Base-by-base conservation (phyloP, 2,113 vertebrate species). In the Cochlearius cochlearius region DNA sequence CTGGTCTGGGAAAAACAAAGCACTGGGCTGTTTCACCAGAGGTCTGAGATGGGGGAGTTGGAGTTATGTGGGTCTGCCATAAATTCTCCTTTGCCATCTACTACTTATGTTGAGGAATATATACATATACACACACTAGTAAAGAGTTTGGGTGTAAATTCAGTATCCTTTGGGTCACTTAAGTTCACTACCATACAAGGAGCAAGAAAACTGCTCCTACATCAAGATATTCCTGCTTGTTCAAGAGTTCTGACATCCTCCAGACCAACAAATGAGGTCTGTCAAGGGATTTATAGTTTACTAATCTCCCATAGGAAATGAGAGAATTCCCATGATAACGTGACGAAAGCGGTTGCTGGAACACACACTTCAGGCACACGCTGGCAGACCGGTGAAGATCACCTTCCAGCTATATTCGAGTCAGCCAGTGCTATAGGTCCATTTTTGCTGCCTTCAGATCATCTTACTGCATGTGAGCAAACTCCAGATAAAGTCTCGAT, bases 101-200 rank as follows among this genome's bases (percentile, higher is more conserved):
- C 9, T 10, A 36, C 25, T 67, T 38, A 14, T 5, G 22, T 38
- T 47, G 10, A 69, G 5, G 29, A 71, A 38, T 21, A 29, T 41
- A 36, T 20, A 30, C 7, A 12, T 3, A 53, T 10, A n/a, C 7
- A 60, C 3, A 64, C 5, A 66, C 6, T 10, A 7, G 16, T 6
- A 45, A n/a, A 56, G 36, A 63, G 21, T 38, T 60, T n/a, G 13
- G 9, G 11, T 69, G 69, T 18, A 76, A 53, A 55, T 68, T 56
- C 45, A 30, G 4, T 12, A 11, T 41, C 39, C 12, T 69, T 73
- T 55, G 16, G 5, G 10, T 80, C 18, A 22, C 43, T 55, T 47
- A 38, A 45, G 5, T 30, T 56, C 2, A 0, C 2, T 66, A 21
- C 27, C 14, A 8, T 6, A 15, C 8, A 68, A 83, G 26, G 19